These are phyloP conservation scores for Callosobruchus maculatus DNA, from an alignment of 2,888 invertebrate genomes.

Conservation along the genomic window DNA sequence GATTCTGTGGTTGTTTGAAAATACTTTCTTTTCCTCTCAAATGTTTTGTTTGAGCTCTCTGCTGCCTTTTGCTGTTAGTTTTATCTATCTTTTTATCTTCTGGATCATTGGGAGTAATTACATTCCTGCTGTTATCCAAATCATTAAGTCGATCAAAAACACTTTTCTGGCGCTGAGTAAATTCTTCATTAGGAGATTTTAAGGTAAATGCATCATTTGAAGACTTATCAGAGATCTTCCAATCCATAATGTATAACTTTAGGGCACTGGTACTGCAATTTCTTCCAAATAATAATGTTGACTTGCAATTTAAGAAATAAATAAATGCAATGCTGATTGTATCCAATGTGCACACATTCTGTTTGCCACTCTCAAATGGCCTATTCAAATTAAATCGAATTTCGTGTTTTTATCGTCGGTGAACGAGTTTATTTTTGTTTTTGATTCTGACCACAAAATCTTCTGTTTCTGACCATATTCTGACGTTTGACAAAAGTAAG, in stretches of 20 bases:
- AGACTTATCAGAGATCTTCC: background rate
- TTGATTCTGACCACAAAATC: no score
- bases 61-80: conserved; percentile 32
- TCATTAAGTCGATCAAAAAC: conserved; percentile 65
- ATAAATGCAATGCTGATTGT: no score
- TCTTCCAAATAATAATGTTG: no score
- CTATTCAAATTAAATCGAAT: no score
- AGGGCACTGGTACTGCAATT: no score
- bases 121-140: conserved; percentile 51
- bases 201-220: conserved; percentile 16
- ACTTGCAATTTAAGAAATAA: no score
- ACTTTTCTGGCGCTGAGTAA: conserved; percentile 61
- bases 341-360: no score
- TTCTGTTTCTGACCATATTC: no score
- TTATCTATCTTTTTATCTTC: conserved; percentile 22
- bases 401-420: no score
- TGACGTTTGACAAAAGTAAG: no score
- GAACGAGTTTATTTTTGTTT: no score
- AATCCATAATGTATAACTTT: background rate
- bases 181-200: conserved; percentile 38
- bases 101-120: conserved; percentile 10
- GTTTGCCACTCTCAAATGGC: no score
- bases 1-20: conserved; percentile 70
- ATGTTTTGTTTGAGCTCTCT: conserved; percentile 55
- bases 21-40: conserved; percentile 74